phyloP scores from a whole-genome alignment of 1,140 invertebrate genomes.

The Reticulitermes speratus region DNA sequence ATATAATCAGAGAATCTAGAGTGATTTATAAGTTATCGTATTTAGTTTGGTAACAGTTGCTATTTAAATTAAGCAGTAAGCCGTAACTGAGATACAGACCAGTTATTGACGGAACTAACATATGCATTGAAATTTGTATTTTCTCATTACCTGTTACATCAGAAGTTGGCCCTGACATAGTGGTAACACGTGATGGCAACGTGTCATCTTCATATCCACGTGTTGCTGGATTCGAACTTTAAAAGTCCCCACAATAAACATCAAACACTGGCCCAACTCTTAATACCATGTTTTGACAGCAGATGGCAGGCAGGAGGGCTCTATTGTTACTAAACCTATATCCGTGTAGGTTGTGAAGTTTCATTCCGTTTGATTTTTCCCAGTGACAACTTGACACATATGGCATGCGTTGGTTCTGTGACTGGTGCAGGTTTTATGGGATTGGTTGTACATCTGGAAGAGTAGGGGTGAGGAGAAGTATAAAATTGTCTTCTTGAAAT shows the following conservation, averaged over 20 bases:
- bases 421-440: not conserved
- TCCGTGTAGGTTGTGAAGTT: not conserved
- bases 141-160: no score
- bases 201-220: not conserved
- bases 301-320: conserved; percentile 7
- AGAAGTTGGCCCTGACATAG: not conserved
- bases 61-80: no score
- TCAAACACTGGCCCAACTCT: not conserved
- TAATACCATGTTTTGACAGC: conserved; percentile 8
- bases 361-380: not conserved
- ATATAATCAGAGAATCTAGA: no score
- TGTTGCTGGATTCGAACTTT: not conserved
- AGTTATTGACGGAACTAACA: no score
- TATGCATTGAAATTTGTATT: no score
- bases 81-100: no score
- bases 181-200: not conserved
- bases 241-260: not conserved
- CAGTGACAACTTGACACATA: not conserved
- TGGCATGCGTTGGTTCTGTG: not conserved
- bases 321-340: not conserved
- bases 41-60: no score
- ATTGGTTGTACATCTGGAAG: conserved; percentile 1
- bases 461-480: not conserved
- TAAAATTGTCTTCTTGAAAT: no score
- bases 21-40: no score